Base-by-base conservation (phyloP, 2,113 vertebrate species). In the Coryphaenoides rupestris region DNA sequence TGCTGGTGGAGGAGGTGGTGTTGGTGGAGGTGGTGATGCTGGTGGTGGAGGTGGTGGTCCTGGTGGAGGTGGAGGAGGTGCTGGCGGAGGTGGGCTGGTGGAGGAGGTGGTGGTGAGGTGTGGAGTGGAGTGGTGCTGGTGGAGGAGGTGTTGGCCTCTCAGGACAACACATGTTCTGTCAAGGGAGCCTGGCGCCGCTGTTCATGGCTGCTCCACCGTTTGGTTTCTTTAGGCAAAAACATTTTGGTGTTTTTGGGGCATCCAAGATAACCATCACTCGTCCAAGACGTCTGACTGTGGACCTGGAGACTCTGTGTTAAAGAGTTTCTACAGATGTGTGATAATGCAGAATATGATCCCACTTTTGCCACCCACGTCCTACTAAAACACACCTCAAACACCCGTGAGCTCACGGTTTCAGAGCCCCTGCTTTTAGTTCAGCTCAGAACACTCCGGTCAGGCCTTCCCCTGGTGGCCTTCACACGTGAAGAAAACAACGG, bases 291-390 rank as follows among this genome's bases (percentile, higher is more conserved):
- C n/a, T n/a, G n/a, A n/a, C n/a, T n/a, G 33, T 72, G 60, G 33
- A 12, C 9, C 55, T 15, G 65, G 74, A 66, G 68, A 23, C 50
- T 40, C 33, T n/a, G 54, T 69, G 19, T 69, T n/a, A n/a, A 70
- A 81, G 50, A 60, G 69, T 22, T 89, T 80, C 70, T 61, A 53
- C 81, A 87, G 78, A 85, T 85, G 82, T 80, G 70, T 66, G 67
- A 73, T 70, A 80, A 58, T 40, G 33, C 33, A 40, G 33, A 40
- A 74, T 69, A 70, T 76, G 77, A 81, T 81, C 73, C 15, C n/a
- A 0, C 45, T 47, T 55, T 55, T 72, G 67, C 73, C 79, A 73
- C 62, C 71, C 68, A 68, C 70, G 62, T 77, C 75, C 69, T 76
- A 79, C 85, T 66, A 83, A 85, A 65, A 9, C 7, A 24, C 79